Evolutionary conservation across 2,888 invertebrate species (phyloP), one percentile per base, ranked within the genome.

Genomic region (Amphiduros pacificus): DNA sequence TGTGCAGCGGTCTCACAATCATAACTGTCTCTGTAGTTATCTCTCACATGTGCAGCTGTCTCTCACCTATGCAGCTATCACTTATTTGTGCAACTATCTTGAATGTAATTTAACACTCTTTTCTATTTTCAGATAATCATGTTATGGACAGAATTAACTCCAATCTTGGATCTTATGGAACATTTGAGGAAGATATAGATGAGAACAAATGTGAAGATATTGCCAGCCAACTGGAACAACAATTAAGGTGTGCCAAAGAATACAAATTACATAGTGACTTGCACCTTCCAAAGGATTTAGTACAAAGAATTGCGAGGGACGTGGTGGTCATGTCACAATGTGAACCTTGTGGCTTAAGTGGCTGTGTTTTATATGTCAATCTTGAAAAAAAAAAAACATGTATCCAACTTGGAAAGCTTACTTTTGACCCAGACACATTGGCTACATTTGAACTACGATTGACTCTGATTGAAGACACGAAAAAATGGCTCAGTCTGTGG

Each of bases 361-460:
- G 93, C 41, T 92, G 93, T 77, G 90, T 90, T n/a, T 85, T 94
- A 69, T 91, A 89, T 82, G 88, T 94, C 62, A 90, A 90, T 82
- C 90, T 92, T 74, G 90, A 92, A 75, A 40, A 50, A 29, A 36
- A 32, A 1, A 20, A 36, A 28, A 28, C 22, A 20, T 22, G 22
- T 26, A 29, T 29, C 9, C 40, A 32, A 11, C 83, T 94, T 73
- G 91, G 92, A 61, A 90, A 90, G 76, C 88, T 94, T 83, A 90
- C 92, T 83, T 89, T 91, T 64, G 93, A 94, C 84, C 90, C 91
- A 57, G 88, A 88, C 79, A 91, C 92, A 31, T 90, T 93, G 55
- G 91, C 93, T 66, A 94, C 94, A 66, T 94, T 94, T 83, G 94
- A 94, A 84, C 87, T 94, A 74, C 91, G 91, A 84, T 86, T 94